Evolutionary conservation across 2,797 vertebrate genomes (phyloP), one percentile per base, ranked within the genome.

Genomic region (Megalops cyprinoides): DNA sequence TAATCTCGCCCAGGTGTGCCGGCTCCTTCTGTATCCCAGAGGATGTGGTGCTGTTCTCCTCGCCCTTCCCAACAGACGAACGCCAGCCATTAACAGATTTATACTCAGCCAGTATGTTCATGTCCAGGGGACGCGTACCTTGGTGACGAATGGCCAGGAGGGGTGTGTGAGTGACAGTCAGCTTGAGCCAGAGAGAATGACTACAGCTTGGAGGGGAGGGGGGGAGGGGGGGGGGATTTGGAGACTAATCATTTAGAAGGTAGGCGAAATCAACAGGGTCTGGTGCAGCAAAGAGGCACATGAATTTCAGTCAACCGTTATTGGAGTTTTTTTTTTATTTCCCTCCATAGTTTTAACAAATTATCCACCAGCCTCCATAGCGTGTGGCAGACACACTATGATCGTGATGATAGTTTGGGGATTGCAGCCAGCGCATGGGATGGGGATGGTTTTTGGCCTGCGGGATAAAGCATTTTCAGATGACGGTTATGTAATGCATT

Each of bases 401-500:
- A 69, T 56, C 76, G 81, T 76, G 31, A 82, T 85, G 85, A 37
- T 73, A 0, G 34, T 42, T 85, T 86, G 87, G 85, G n/a, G n/a
- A n/a, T n/a, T n/a, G n/a, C n/a, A n/a, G n/a, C n/a, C n/a, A 81
- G 67, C 31, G 69, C 28, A 46, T 86, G 89, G 34, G 85, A 34
- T 86, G 82, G 83, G 81, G 90, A 51, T 77, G 87, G 89, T 87
- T 88, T 83, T 83, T 55, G 84, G 83, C 85, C 84, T 87, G 88
- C 49, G 65, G 78, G 85, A 28, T 78, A 73, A 88, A 90, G 90
- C 76, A 7, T 86, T 87, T 90, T 93, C 90, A 92, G 88, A 91
- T 92, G 90, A 89, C 1, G 42, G 87, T 94, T 93, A 93, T 87
- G 90, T 87, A 92, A 93, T 56, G 28, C 12, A 53, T 76, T 87